Evolutionary conservation across 1,140 invertebrate species (phyloP).

Genomic region (Danaus melanippus): DNA sequence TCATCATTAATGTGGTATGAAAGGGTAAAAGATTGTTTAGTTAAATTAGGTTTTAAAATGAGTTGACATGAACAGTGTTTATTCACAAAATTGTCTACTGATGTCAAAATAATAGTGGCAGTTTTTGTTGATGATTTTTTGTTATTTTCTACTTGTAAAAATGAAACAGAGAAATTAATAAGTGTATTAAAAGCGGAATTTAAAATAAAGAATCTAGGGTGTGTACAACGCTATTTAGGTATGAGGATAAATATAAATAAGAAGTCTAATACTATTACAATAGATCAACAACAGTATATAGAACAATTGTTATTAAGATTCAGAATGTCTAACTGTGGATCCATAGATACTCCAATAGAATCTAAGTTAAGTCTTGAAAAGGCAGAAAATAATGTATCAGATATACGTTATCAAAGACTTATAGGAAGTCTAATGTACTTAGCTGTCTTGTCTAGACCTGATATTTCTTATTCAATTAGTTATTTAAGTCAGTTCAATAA

Average conservation of each 20-base stretch:
- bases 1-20: no score
- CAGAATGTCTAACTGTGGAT: constrained; percentile 29
- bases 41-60: no score
- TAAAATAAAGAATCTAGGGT: constrained; percentile 30
- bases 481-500: no score
- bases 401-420: neutral
- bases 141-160: constrained; percentile 26
- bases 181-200: constrained; percentile 20
- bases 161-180: constrained; percentile 21
- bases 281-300: constrained; percentile 26
- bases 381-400: constrained; percentile 12
- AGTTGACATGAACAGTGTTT: no score
- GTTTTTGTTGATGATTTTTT: constrained; percentile 40
- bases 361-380: constrained; percentile 25
- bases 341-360: constrained; percentile 25
- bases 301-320: constrained; percentile 32
- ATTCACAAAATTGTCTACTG: no score
- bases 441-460: no score
- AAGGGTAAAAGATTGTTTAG: no score
- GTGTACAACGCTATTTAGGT: constrained; percentile 23
- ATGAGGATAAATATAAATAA: constrained; percentile 23
- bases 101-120: constrained; percentile 1
- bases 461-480: no score
- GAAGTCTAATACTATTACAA: constrained; percentile 17
- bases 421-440: no score